Conservation (phyloP, 2,797 vertebrate genomes). For the Sebastes variabilis region DNA sequence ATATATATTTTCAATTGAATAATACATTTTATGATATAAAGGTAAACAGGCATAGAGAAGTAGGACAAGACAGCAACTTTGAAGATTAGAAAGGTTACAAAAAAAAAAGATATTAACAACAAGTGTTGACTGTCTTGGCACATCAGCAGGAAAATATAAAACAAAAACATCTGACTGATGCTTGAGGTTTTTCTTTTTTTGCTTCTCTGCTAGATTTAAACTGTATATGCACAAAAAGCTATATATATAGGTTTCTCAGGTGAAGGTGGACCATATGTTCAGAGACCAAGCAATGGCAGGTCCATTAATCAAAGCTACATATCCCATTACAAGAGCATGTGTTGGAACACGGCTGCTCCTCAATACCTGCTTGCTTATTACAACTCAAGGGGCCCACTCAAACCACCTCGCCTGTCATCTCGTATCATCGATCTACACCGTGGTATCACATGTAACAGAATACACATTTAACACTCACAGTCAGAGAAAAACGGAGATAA, state of each 20-base stretch:
- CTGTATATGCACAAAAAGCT: neutral
- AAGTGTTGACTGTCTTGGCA: neutral
- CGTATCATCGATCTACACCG: constrained; percentile 6
- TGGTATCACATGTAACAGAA: constrained; percentile 1
- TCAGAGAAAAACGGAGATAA: constrained; percentile 9
- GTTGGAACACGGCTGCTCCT: constrained; percentile 19
- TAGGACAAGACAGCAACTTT: neutral
- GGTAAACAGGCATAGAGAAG: neutral
- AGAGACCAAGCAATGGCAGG: constrained; percentile 24
- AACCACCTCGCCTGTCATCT: constrained; percentile 27
- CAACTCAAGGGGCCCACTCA: constrained; percentile 49
- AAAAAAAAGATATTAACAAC: neutral
- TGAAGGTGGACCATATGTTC: constrained; percentile 19
- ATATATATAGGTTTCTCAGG: neutral
- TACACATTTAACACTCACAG: neutral
- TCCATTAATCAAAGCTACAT: constrained; percentile 49
- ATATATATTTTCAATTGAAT: neutral
- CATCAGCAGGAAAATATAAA: neutral
- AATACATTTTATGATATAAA: neutral
- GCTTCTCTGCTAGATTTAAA: neutral
- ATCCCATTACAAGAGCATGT: constrained; percentile 34
- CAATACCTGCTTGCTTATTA: constrained; percentile 50
- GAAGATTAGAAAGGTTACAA: neutral
- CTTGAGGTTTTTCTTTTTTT: neutral
- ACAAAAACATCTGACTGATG: neutral